Base-by-base conservation (phyloP, 2,797 vertebrate species). In the Muraenolepis orangiensis region DNA sequence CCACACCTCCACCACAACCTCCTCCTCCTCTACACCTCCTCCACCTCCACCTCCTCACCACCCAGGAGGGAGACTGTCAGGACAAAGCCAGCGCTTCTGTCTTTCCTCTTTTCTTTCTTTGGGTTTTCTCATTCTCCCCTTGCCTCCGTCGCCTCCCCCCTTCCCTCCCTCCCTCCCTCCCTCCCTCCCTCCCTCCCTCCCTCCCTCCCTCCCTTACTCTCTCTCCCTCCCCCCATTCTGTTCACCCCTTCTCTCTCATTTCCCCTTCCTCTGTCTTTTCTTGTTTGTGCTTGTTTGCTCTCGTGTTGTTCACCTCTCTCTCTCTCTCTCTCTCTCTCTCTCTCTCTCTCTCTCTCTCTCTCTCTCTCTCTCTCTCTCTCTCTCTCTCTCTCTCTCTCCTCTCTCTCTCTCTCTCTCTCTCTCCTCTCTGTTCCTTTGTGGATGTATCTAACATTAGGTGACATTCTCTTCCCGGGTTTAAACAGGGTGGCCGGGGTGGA, bases 81-180 rank as follows among this genome's bases (percentile, higher is more conserved):
- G 85, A 88, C 86, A 89, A 90, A 91, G 87, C 81, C 78, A 73
- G 72, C 70, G 64, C 82, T 73, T 80, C 31, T 57, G 66, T 76
- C 78, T 78, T 69, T 70, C 3, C 42, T 75, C 26, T 74, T 72
- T 34, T 70, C 18, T 51, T 51, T 51, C 42, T 51, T 51, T 18
- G 4, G 40, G 42, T 51, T 51, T n/a, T 51, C 42, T 51, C 42
- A 20, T 51, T 51, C 42, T 51, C 42, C 18, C 42, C 42, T 40
- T 40, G 6, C 38, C 38, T 40, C 38, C 38, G 2, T 40, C 38
- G 10, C 38, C 14, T 14, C 38, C 40, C 16, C 40, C 32, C 32
- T 34, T 4, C 32, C 32, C 8, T 8, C 8, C 32, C 16, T 18
- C 18, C 16, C 42, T 1, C 1, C 16, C 18, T 18, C 42, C 4